Conservation (phyloP, 53 echinoderm and acorn worm species). For the Holothuria leucospilota region DNA sequence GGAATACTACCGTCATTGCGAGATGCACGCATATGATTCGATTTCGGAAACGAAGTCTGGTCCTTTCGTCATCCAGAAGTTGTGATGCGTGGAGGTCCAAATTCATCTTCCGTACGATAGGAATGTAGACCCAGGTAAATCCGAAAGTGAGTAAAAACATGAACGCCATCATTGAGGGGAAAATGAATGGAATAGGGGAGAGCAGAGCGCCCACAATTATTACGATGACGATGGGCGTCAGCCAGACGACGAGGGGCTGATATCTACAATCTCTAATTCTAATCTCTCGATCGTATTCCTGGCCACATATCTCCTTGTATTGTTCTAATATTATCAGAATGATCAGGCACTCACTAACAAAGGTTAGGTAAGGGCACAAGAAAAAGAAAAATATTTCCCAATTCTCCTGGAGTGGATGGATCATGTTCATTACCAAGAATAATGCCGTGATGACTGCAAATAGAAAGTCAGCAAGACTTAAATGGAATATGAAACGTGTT, state of each 20-base stretch:
- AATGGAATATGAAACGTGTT: conserved; percentile 13
- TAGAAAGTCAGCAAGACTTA: conserved; percentile 21
- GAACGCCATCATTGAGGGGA: background rate
- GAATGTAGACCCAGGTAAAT: conserved; percentile 7
- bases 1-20: conserved; percentile 20
- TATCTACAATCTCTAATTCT: conserved; percentile 11
- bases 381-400: background rate
- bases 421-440: background rate
- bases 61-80: background rate
- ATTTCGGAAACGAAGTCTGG: background rate
- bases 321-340: conserved; percentile 1
- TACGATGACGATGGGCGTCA: background rate
- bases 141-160: conserved; percentile 19
- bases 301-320: conserved; percentile 1
- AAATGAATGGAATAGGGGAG: background rate
- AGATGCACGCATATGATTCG: conserved; percentile 28
- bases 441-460: conserved; percentile 15
- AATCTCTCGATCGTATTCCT: conserved; percentile 36
- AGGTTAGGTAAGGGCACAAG: conserved; percentile 9
- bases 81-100: conserved; percentile 19
- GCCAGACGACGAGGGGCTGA: conserved; percentile 19
- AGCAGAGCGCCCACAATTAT: background rate
- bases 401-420: background rate
- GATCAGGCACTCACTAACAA: conserved; percentile 6
- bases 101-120: conserved; percentile 18